Evolutionary conservation across 2,888 invertebrate species (phyloP), one percentile per base, ranked within the genome.

Genomic region (Acanthosepion pharaonis): DNA sequence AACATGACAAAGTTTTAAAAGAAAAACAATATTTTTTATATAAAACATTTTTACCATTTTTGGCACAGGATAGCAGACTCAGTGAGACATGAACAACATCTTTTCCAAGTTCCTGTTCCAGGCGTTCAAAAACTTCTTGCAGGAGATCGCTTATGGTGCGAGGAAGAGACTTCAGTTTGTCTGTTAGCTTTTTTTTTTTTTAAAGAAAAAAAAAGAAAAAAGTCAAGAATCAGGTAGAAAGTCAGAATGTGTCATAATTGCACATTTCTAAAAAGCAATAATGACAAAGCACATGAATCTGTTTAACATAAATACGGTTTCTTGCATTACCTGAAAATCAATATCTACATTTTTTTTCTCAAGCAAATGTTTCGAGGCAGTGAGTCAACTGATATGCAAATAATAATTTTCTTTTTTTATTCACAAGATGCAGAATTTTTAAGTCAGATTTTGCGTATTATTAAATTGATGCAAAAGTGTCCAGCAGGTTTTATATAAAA

Each of bases 151-250:
- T 96, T 20, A 97, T 96, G 0, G 97, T 97, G 91, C 97, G 97
- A 33, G 97, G 97, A 94, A 97, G 95, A 9, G 96, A 95, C 95
- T 97, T 97, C 94, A 97, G 95, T 95, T 97, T 97, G 92, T 95
- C 95, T 1, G 96, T 96, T 23, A 97, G 96, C 97, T 97, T 95
- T 51, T 95, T 94, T 91, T n/a, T 97, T 95, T 51, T 95, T 94
- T 91, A n/a, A 51, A 28, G 6, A 53, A 51, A n/a, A 5, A 55
- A n/a, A n/a, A 55, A 11, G 33, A 92, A 48, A 20, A 92, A 2
- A n/a, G 23, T 78, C n/a, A n/a, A 53, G 3, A 48, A 94, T 15
- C 6, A 93, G 20, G 55, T 53, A 55, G 59, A 59, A 59, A 55
- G 15, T 55, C 20, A 55, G 18, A 55, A 55, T 55, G 51, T 18